These are phyloP conservation scores for Petrocephalus microphthalmus DNA, from an alignment of 2,113 vertebrate genomes.

Conservation along the genomic window DNA sequence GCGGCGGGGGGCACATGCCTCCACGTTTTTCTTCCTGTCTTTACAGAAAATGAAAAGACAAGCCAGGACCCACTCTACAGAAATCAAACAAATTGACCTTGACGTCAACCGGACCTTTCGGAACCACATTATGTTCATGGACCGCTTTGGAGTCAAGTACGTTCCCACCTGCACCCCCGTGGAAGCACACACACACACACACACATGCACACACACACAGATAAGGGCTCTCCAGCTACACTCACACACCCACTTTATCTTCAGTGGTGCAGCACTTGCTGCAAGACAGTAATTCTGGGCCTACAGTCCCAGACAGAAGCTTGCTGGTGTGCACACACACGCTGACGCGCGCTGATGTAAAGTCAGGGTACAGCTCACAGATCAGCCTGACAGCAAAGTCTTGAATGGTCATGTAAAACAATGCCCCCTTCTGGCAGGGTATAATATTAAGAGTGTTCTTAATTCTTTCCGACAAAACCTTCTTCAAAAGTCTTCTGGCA, in stretches of 20 bases:
- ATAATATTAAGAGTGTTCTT: background rate
- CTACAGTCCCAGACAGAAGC: background rate
- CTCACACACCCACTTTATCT: background rate
- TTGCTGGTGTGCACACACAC: background rate
- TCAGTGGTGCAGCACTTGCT: background rate
- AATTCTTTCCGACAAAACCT: background rate
- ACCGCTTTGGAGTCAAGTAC: constrained; percentile 86
- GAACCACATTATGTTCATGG: constrained; percentile 90
- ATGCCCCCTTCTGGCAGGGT: background rate
- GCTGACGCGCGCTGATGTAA: background rate
- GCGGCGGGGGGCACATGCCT: background rate
- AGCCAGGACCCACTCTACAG: constrained; percentile 70
- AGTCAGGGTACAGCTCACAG: background rate
- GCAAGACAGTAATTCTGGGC: background rate
- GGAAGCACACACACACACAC: background rate
- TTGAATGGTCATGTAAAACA: background rate
- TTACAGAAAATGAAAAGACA: constrained; percentile 80
- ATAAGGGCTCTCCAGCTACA: too few species aligned
- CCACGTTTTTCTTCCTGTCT: background rate
- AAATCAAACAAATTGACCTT: constrained; percentile 88
- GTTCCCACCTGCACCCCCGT: constrained; percentile 29
- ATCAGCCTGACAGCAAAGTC: background rate
- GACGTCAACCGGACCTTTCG: constrained; percentile 88
- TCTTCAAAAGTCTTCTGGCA: background rate
- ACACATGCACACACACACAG: background rate